Percentiles rank a stretch among this genome's conserved stretches.
phyloP scores from a whole-genome alignment of 2,797 vertebrate species.

The Hybognathus amarus region DNA sequence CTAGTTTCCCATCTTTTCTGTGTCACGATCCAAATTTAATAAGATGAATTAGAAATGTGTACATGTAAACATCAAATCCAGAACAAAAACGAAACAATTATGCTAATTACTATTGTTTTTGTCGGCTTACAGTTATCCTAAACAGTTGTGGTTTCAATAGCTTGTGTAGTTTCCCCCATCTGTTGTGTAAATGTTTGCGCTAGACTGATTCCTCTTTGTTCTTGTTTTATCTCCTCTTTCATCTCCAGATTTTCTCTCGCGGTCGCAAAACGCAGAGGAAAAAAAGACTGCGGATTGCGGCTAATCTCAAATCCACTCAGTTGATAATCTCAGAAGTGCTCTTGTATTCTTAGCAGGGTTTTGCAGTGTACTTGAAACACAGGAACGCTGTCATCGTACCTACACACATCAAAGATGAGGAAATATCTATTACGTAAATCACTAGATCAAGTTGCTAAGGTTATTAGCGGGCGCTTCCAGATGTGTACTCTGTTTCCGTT shows the following conservation, averaged over 20 bases:
- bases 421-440: background rate
- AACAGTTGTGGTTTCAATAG: constrained; percentile 18
- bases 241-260: background rate
- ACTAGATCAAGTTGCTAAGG: background rate
- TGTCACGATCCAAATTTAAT: background rate
- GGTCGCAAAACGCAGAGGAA: background rate
- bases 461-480: background rate
- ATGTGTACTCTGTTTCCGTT: constrained; percentile 65
- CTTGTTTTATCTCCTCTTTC: constrained; percentile 1
- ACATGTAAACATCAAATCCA: constrained; percentile 4
- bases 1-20: background rate
- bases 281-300: constrained; percentile 17
- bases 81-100: background rate
- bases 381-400: background rate
- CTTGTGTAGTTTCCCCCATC: background rate
- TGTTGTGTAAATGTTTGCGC: constrained; percentile 22
- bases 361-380: background rate
- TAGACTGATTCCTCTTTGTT: constrained; percentile 1
- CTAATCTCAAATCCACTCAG: constrained; percentile 20
- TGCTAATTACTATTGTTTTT: background rate
- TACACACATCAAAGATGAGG: constrained; percentile 1
- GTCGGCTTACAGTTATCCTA: background rate
- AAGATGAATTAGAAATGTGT: background rate
- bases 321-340: constrained; percentile 3
- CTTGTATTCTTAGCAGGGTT: constrained; percentile 16